Conservation (phyloP, 1,140 invertebrate genomes). For the Cotesia vestalis region DNA sequence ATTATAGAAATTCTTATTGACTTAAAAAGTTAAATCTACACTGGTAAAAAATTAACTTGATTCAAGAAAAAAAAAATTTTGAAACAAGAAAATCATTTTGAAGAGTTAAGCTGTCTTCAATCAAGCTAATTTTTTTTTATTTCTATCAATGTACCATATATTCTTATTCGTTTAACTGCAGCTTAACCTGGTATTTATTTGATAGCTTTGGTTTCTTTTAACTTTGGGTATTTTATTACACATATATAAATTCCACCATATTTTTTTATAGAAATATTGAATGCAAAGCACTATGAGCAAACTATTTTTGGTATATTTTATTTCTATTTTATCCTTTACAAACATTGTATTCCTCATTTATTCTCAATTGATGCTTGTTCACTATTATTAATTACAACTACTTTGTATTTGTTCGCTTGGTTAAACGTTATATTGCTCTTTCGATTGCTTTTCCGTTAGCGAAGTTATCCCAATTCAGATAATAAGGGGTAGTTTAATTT, state of each 20-base stretch:
- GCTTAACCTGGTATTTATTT: background rate
- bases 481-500: slow-evolving; percentile 42
- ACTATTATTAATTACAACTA: slow-evolving; percentile 45
- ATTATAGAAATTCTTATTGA: no score
- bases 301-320: slow-evolving; percentile 30
- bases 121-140: no score
- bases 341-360: slow-evolving; percentile 40
- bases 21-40: no score
- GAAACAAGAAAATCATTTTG: no score
- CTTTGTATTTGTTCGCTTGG: slow-evolving; percentile 43
- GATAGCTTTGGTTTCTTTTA: background rate
- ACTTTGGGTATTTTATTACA: no score
- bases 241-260: background rate
- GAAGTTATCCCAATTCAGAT: slow-evolving; percentile 61
- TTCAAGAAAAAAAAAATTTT: no score
- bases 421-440: slow-evolving; percentile 62
- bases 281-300: slow-evolving; percentile 4
- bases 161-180: no score
- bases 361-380: slow-evolving; percentile 45
- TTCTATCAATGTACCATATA: no score
- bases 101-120: no score
- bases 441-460: slow-evolving; percentile 60
- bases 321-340: slow-evolving; percentile 31
- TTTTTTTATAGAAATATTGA: slow-evolving; percentile 24
- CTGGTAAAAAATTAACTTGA: no score